Evolutionary conservation across 2,113 vertebrate genomes (phyloP), one percentile per base, ranked within the genome.

Genomic region (Pseudonaja textilis): DNA sequence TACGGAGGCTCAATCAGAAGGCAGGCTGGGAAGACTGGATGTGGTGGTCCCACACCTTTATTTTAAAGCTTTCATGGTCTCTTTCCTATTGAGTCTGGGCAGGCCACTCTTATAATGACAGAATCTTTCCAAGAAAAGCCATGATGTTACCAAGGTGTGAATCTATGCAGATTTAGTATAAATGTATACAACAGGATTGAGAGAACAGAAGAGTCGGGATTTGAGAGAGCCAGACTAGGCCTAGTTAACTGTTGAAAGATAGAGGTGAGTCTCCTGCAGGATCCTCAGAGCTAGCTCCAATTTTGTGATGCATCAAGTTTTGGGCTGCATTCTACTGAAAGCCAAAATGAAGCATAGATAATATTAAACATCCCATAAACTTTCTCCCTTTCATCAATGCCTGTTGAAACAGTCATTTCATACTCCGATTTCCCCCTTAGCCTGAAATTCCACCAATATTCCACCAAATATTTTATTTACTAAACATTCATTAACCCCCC

Each of bases 21-120:
- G 92, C 92, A 88, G 23, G n/a, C 93, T 95, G 74, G 61, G 93
- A 92, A 95, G 94, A 94, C 85, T 92, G 92, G 54, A 57, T 91
- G 92, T 81, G 86, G 26, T 4, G 89, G 56, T 26, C 5, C 57
- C 22, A n/a, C 29, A 6, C n/a, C 14, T 89, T 5, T 0, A 0
- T 0, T 26, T 16, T 52, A 54, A 89, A 87, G 88, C 90, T 91
- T 11, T 92, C 88, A 69, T 29, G 89, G 45, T 92, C 42, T 94
- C 93, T 92, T 14, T 5, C 18, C 12, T 25, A 2, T 2, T 91
- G 91, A 22, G 92, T 12, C 26, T 29, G 89, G 64, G 56, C 47
- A 52, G 85, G 29, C 45, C 14, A 16, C 55, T 90, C 74, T 93
- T 22, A 61, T 39, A 93, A 85, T 90, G 39, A 45, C 14, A 90